Evolutionary conservation across 2,797 vertebrate species (phyloP).

Genomic region (Enteromius unitaeniatus): DNA sequence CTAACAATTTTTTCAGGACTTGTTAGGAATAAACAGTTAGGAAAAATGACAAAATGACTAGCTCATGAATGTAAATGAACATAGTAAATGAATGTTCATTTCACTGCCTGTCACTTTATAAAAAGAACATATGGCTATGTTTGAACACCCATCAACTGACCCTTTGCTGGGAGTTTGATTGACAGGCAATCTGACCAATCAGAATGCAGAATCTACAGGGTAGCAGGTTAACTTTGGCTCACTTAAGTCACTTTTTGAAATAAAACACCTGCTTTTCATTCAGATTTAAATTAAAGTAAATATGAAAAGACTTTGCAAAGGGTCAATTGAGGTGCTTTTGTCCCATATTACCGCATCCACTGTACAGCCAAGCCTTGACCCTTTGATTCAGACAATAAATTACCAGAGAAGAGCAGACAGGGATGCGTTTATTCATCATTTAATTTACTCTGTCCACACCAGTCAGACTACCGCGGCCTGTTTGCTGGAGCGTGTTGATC

Average conservation of each 20-base stretch:
- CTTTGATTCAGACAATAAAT: neutral
- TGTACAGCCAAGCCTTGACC: neutral
- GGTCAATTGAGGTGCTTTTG: neutral
- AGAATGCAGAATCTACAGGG: neutral
- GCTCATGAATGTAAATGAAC: too few species aligned
- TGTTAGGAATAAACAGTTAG: neutral
- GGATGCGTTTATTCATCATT: slow-evolving; percentile 14
- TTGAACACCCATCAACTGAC: neutral
- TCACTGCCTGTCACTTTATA: neutral
- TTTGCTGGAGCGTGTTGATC: slow-evolving; percentile 39
- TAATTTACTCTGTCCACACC: slow-evolving; percentile 13
- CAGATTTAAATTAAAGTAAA: neutral
- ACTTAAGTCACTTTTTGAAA: neutral
- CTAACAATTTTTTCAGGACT: neutral
- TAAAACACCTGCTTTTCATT: neutral
- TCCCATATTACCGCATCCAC: neutral
- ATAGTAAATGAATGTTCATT: too few species aligned
- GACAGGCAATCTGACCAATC: neutral
- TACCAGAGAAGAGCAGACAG: neutral
- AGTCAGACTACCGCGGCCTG: slow-evolving; percentile 7
- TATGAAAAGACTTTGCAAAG: neutral
- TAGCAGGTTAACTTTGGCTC: neutral
- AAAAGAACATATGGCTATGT: neutral
- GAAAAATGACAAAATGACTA: neutral
- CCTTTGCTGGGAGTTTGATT: neutral